phyloP scores from a whole-genome alignment of 2,113 vertebrate species.

The Okapia johnstoni region DNA sequence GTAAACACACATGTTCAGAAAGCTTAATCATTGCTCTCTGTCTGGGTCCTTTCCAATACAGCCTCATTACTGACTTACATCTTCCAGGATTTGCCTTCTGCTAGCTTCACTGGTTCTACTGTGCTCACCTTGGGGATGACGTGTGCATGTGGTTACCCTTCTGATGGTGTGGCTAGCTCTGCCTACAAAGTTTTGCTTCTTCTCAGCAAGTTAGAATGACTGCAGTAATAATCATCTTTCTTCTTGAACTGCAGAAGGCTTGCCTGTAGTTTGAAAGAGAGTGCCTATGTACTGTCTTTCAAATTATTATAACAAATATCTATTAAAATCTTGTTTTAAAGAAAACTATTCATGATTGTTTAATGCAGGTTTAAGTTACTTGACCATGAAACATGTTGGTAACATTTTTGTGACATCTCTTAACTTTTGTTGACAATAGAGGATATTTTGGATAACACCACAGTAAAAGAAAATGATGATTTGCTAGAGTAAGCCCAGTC shows the following conservation, averaged over 20 bases:
- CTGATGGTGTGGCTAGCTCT: not conserved
- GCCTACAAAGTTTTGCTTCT: not conserved
- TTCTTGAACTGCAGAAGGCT: not conserved
- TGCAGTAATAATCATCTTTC: not conserved
- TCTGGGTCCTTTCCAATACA: not conserved
- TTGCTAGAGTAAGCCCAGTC: not conserved
- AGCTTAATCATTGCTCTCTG: not conserved
- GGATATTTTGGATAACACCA: not conserved
- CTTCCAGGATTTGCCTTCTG: not conserved
- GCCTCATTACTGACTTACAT: not conserved
- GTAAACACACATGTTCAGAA: not conserved
- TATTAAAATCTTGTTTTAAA: not conserved
- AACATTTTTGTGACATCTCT: not conserved
- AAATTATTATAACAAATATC: not conserved
- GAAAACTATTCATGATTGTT: not conserved
- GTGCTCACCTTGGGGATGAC: not conserved
- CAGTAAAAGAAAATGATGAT: not conserved
- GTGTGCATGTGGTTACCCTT: not conserved
- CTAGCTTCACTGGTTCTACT: not conserved
- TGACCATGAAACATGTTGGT: not conserved
- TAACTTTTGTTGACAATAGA: not conserved
- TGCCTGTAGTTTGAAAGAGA: not conserved
- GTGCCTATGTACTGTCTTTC: not conserved
- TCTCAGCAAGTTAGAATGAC: not conserved
- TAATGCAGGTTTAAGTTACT: not conserved